These are phyloP conservation scores for Australoheros facetus DNA, from an alignment of 2,797 vertebrate genomes.

Conservation along the genomic window DNA sequence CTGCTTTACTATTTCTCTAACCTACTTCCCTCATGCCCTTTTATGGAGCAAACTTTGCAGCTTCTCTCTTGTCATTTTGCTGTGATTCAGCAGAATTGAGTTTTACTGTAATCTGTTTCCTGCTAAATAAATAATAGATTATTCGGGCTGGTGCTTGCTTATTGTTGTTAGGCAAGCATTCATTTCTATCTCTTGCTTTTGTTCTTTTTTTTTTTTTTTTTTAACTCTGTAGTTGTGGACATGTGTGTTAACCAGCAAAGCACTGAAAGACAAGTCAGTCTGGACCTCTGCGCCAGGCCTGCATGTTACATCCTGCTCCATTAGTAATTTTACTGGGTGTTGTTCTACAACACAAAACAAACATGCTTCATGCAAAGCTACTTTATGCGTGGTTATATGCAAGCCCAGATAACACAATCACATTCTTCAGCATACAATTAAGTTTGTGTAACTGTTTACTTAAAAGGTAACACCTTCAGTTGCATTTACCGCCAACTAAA, in stretches of 20 bases:
- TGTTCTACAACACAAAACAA: constrained; percentile 17
- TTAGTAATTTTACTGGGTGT: neutral
- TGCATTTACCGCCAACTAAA: neutral
- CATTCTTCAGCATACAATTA: neutral
- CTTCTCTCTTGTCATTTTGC: neutral
- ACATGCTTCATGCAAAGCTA: neutral
- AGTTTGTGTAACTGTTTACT: neutral
- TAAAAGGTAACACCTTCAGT: neutral
- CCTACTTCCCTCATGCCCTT: neutral
- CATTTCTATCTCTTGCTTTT: neutral
- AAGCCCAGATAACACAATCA: neutral
- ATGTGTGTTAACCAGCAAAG: neutral
- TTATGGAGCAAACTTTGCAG: neutral
- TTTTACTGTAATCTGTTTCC: neutral
- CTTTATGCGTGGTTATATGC: neutral
- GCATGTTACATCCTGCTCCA: constrained; percentile 22
- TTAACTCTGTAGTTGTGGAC: neutral
- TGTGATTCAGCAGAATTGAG: neutral
- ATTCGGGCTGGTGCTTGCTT: neutral
- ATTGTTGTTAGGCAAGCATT: neutral
- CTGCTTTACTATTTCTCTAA: neutral
- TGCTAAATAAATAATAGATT: neutral
- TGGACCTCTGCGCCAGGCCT: neutral
- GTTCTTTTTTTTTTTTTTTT: no score
- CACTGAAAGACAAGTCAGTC: neutral